Conservation (phyloP, 2,113 vertebrate species). For the Hemibagrus wyckioides region DNA sequence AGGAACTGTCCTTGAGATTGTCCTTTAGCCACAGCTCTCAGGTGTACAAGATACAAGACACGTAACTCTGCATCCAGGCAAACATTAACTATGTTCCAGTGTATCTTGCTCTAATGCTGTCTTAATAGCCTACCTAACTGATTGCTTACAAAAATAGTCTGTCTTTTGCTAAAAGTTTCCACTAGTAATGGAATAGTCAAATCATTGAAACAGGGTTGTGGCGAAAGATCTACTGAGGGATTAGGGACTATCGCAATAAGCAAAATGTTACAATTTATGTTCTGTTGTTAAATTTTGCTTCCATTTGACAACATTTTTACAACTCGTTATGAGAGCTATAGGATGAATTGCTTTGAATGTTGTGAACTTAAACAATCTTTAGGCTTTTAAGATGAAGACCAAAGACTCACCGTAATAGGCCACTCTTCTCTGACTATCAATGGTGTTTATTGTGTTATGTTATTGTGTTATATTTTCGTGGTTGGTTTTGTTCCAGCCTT, state of each 20-base stretch:
- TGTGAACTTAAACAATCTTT: neutral
- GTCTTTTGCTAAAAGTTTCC: neutral
- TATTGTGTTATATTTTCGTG: neutral
- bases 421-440: neutral
- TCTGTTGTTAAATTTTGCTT: neutral
- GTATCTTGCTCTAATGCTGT: neutral
- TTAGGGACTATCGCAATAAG: neutral
- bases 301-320: neutral
- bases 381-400: no score
- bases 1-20: neutral
- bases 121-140: neutral
- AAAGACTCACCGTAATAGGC: neutral
- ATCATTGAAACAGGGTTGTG: neutral
- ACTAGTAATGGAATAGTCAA: neutral
- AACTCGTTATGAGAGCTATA: neutral
- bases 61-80: neutral
- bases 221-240: neutral
- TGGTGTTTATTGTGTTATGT: neutral
- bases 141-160: conserved; percentile 14
- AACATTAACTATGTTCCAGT: conserved; percentile 39
- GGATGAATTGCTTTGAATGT: neutral
- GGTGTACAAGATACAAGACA: neutral
- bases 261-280: neutral
- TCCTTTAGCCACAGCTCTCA: neutral
- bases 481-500: neutral